phyloP scores from a whole-genome alignment of 2,888 invertebrate species.

The Diploptera punctata region DNA sequence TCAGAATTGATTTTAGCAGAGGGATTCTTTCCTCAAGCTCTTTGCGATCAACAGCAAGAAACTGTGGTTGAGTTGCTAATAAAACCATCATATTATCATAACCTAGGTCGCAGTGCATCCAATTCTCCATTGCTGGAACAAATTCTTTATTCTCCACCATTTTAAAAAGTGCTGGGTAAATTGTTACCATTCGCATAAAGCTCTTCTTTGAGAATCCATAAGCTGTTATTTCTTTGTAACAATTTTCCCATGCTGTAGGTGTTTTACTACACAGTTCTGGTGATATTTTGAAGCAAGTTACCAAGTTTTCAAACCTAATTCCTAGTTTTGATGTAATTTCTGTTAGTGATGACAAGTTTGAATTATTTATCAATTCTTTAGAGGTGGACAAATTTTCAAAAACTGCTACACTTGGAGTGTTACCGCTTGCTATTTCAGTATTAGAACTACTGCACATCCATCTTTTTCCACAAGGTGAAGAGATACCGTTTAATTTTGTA shows the following conservation, averaged over 20 bases:
- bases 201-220: background rate
- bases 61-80: background rate
- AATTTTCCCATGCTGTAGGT: constrained; percentile 1
- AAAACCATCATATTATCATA: constrained; percentile 8
- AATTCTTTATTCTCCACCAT: background rate
- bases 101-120: constrained; percentile 2
- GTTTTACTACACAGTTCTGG: background rate
- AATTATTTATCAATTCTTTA: background rate
- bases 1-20: background rate
- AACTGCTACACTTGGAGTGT: no score
- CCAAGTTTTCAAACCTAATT: background rate
- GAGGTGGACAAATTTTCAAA: background rate
- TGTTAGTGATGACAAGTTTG: background rate
- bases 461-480: no score
- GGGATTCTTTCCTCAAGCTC: background rate
- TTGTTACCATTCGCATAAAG: background rate
- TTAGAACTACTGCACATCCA: no score
- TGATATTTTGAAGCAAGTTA: background rate
- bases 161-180: background rate
- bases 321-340: constrained; percentile 6
- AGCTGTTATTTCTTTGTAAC: constrained; percentile 1
- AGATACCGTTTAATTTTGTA: no score
- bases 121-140: background rate
- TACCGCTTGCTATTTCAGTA: no score
- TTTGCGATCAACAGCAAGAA: background rate